Conservation (phyloP, 1,140 invertebrate species). For the Leptoteleia sp. region DNA sequence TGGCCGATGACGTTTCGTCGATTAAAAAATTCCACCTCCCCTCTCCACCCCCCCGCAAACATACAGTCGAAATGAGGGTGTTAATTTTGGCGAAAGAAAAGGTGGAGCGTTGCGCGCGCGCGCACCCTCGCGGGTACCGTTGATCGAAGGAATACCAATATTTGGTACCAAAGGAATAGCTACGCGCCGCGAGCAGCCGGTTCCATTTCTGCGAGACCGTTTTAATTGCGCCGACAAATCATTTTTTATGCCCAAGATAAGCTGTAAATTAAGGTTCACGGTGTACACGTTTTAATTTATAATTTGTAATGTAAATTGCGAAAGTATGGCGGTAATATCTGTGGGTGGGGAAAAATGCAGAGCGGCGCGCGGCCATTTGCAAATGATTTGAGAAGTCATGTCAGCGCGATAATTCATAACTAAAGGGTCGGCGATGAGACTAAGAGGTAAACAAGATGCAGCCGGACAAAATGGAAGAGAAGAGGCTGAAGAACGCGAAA, state of each 20-base stretch:
- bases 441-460: slow-evolving; percentile 72
- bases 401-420: slow-evolving; percentile 64
- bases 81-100: too few species aligned
- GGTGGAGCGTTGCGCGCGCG: too few species aligned
- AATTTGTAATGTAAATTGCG: slow-evolving; percentile 64
- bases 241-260: slow-evolving; percentile 22
- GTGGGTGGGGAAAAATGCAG: slow-evolving; percentile 35
- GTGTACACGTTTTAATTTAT: slow-evolving; percentile 50
- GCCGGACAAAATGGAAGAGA: slow-evolving; percentile 66
- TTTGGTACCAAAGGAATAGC: slow-evolving; percentile 12
- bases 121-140: not conserved
- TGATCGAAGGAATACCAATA: slow-evolving; percentile 8
- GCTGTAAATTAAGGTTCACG: slow-evolving; percentile 36
- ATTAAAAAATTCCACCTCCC: too few species aligned
- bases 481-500: slow-evolving; percentile 73
- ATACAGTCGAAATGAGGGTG: too few species aligned
- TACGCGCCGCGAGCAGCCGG: not conserved
- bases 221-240: slow-evolving; percentile 34
- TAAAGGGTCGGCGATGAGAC: slow-evolving; percentile 66
- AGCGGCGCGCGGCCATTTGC: slow-evolving; percentile 42
- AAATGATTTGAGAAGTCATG: slow-evolving; percentile 66
- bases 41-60: too few species aligned
- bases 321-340: slow-evolving; percentile 41
- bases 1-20: not conserved
- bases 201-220: not conserved